Percentiles rank a stretch among this genome's conserved stretches.
Conservation (phyloP, 2,113 vertebrate species). For the Macaca mulatta region DNA sequence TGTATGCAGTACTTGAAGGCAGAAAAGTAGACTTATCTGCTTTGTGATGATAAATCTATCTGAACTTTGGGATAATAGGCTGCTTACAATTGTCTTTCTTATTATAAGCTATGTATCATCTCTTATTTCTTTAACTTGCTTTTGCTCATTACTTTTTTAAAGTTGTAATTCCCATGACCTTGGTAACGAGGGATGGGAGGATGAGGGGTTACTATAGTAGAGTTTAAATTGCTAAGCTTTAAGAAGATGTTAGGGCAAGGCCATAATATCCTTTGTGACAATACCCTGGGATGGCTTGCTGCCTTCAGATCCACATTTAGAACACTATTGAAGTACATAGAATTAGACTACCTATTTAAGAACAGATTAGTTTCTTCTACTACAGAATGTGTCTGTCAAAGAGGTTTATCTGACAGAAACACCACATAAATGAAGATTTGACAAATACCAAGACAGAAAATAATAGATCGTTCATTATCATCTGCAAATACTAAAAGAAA, state of each 20-base stretch:
- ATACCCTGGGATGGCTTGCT: background rate
- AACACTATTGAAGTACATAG: background rate
- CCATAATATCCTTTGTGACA: background rate
- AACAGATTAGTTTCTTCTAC: background rate
- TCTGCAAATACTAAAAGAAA: conserved; percentile 33
- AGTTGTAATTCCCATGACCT: background rate
- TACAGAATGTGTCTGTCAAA: background rate
- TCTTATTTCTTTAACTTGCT: background rate
- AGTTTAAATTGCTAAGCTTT: background rate
- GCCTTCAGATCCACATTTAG: background rate
- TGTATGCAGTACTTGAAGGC: background rate
- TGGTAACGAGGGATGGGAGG: background rate
- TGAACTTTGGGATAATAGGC: background rate
- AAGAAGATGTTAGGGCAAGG: background rate
- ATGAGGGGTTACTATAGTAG: background rate
- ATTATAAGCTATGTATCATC: background rate
- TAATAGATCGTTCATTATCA: background rate
- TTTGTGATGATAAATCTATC: background rate
- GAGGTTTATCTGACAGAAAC: background rate
- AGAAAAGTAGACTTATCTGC: background rate
- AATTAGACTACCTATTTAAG: background rate
- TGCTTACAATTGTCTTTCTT: background rate
- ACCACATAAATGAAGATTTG: background rate
- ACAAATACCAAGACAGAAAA: background rate
- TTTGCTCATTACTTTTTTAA: background rate